Evolutionary conservation across 2,797 vertebrate species (phyloP).

Genomic region (Hipposideros larvatus): DNA sequence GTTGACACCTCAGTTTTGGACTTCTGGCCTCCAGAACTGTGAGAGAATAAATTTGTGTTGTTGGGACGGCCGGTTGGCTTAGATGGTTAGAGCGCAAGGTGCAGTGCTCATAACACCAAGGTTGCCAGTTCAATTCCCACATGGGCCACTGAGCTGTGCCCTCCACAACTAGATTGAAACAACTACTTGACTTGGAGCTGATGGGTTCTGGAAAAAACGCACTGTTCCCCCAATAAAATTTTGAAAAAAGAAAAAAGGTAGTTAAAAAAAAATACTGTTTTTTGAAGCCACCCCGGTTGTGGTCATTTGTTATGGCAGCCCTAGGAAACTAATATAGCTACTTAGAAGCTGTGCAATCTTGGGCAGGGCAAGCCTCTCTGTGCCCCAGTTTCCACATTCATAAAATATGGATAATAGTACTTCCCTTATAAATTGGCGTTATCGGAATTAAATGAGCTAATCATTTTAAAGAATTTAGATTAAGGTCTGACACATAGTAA

Average conservation of each 20-base stretch:
- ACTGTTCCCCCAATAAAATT: too few species aligned
- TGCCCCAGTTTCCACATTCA: not conserved
- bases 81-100: too few species aligned
- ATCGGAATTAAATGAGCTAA: not conserved
- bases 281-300: not conserved
- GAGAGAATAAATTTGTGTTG: not conserved
- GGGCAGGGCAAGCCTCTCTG: not conserved
- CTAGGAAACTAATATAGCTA: not conserved
- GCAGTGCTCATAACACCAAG: too few species aligned
- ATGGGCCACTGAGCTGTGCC: too few species aligned
- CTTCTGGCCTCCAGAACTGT: not conserved
- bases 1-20: not conserved
- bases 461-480: not conserved
- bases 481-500: not conserved
- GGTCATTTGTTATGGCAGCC: not conserved
- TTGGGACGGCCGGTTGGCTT: too few species aligned
- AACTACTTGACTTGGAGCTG: too few species aligned
- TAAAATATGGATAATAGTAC: not conserved
- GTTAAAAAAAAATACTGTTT: not conserved
- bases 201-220: too few species aligned
- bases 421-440: not conserved
- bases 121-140: too few species aligned
- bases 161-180: too few species aligned
- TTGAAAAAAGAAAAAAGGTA: too few species aligned
- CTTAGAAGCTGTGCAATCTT: not conserved